Evolutionary conservation across 2,888 invertebrate genomes (phyloP).

Genomic region (Cheilosia vulpina): DNA sequence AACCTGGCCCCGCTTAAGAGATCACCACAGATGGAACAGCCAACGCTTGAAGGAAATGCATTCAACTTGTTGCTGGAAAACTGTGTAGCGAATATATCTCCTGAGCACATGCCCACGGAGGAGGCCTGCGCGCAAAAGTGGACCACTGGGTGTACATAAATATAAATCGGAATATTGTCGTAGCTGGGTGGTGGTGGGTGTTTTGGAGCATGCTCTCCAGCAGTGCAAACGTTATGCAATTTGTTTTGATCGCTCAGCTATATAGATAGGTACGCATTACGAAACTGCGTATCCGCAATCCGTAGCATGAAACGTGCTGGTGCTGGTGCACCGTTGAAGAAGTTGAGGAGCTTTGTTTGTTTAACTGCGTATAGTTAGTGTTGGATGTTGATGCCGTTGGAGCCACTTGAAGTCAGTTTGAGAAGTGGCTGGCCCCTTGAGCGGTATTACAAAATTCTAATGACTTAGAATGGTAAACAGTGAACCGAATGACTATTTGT

Average conservation of each 20-base stretch:
- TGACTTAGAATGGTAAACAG: constrained; percentile 35
- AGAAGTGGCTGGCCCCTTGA: constrained; percentile 30
- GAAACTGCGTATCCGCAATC: constrained; percentile 36
- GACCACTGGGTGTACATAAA: constrained; percentile 67
- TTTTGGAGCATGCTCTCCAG: constrained; percentile 50
- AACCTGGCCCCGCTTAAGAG: constrained; percentile 31
- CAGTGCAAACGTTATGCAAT: constrained; percentile 58
- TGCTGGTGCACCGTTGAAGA: not conserved
- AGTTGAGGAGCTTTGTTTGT: constrained; percentile 31
- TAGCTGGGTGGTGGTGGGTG: constrained; percentile 54
- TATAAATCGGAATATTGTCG: constrained; percentile 48
- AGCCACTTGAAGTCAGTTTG: constrained; percentile 35
- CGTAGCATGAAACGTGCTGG: not conserved
- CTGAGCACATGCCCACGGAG: constrained; percentile 39
- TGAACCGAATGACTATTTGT: constrained; percentile 25
- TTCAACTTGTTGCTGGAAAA: constrained; percentile 63
- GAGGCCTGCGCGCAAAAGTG: constrained; percentile 52
- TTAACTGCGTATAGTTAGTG: constrained; percentile 27
- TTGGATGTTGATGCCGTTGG: constrained; percentile 10
- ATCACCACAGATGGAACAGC: not conserved
- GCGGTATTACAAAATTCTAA: constrained; percentile 49
- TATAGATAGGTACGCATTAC: constrained; percentile 31
- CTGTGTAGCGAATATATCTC: constrained; percentile 48
- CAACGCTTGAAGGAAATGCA: constrained; percentile 35
- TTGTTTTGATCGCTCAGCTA: constrained; percentile 52